Evolutionary conservation across 1,140 invertebrate genomes (phyloP), one percentile per base, ranked within the genome.

Genomic region (Musca vetustissima): DNA sequence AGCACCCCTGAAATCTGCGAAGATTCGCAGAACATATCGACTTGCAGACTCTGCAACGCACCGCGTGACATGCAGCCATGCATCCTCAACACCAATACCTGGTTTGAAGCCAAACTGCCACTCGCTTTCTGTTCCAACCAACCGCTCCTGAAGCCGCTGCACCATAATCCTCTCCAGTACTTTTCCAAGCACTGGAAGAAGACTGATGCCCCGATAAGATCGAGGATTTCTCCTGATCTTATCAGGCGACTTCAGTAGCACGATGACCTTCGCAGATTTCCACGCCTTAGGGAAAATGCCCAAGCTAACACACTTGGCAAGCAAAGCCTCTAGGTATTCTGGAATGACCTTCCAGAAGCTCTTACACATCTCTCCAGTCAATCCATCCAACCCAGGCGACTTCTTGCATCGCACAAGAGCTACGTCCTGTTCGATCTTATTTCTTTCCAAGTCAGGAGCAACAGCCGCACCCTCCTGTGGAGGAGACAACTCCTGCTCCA

Each of bases 131-230:
- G n/a, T 7, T 6, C 6, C 21, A 25, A 2, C 15, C 13, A 9
- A 0, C 1, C 19, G 36, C 9, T 24, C 2, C 15, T 64, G 25
- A 0, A 78, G 21, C 43, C 74, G 59, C 2, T 24, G 4, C 0
- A 69, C 48, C 15, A 78, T 65, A 17, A 78, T 68, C 17, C 67
- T 69, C 53, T 79, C 74, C 61, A 76, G 57, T 4, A 77, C 28
- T 69, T 81, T 81, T 0, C 75, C 70, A 48, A 77, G 19, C 0
- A 74, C 72, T 17, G 73, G 68, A 0, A 79, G 68, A 4, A 79
- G 66, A 8, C 76, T 73, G 9, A 79, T 79, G 0, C 76, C 76
- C 7, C 79, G 64, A 36, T 76, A 81, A 0, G 77, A 79, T 15
- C 68, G 64, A 3, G 71, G 36, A 48, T 73, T 19, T 0, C 22